These are phyloP conservation scores for Coenonympha arcania DNA, from an alignment of 2,888 invertebrate species.

Conservation along the genomic window DNA sequence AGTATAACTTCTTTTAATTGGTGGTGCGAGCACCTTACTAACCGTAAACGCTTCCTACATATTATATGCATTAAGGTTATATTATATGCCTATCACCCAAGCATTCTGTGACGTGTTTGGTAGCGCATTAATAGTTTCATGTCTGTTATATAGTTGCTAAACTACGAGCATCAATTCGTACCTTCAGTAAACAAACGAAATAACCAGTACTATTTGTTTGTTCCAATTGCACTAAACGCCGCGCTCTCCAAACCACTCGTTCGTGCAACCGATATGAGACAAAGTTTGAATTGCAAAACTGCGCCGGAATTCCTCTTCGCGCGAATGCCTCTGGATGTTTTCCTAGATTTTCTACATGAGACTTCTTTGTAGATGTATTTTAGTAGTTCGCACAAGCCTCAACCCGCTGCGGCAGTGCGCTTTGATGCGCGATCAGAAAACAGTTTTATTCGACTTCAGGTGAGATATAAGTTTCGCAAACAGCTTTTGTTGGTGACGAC, in stretches of 20 bases:
- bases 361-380: constrained; percentile 22
- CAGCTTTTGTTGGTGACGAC: not conserved
- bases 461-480: not conserved
- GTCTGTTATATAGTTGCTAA: too few species aligned
- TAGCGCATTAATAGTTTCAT: too few species aligned
- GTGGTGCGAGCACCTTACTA: too few species aligned
- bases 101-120: too few species aligned
- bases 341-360: constrained; percentile 33
- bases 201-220: too few species aligned
- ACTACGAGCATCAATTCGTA: too few species aligned
- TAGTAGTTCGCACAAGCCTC: constrained; percentile 9
- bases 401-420: constrained; percentile 12
- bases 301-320: constrained; percentile 33
- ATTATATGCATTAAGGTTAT: too few species aligned
- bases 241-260: constrained; percentile 44
- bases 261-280: constrained; percentile 63
- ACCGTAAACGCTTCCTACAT: too few species aligned
- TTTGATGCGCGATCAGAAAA: constrained; percentile 9
- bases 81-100: too few species aligned
- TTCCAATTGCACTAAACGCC: not conserved
- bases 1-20: too few species aligned
- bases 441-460: constrained; percentile 10
- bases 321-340: constrained; percentile 27
- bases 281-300: constrained; percentile 69
- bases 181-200: too few species aligned